These are phyloP conservation scores for Heteropelma amictum DNA, from an alignment of 2,888 invertebrate species.

Conservation along the genomic window DNA sequence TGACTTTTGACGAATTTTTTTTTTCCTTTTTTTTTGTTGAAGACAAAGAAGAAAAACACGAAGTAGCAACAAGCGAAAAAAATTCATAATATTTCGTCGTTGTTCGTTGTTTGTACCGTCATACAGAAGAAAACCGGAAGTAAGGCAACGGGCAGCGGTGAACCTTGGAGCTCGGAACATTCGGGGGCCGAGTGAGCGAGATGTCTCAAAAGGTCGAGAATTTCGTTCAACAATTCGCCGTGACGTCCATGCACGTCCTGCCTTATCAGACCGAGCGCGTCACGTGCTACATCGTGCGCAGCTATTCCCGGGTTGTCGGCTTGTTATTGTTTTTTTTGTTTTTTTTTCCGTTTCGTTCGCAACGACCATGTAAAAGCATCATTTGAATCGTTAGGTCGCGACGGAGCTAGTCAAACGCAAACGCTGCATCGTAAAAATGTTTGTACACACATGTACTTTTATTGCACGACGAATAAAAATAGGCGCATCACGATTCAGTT, in stretches of 20 bases:
- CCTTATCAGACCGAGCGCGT: constrained; percentile 78
- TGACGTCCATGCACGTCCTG: constrained; percentile 78
- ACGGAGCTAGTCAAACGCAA: no score
- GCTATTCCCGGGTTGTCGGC: constrained; percentile 77
- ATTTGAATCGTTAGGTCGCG: neutral
- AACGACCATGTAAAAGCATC: neutral
- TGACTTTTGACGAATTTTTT: no score
- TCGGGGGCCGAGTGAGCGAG: constrained; percentile 78
- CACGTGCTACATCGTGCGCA: constrained; percentile 78
- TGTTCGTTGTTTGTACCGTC: constrained; percentile 70
- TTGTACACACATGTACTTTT: no score
- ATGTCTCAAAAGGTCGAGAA: constrained; percentile 77
- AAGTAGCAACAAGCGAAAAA: neutral
- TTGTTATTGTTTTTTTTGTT: constrained; percentile 44
- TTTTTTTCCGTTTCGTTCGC: neutral
- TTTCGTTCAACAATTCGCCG: constrained; percentile 72
- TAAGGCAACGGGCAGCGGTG: constrained; percentile 77
- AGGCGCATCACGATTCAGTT: no score
- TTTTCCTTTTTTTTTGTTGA: no score
- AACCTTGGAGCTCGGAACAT: constrained; percentile 78
- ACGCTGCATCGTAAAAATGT: no score
- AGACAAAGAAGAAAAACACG: neutral
- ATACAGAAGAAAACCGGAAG: constrained; percentile 79
- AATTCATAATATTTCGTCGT: neutral
- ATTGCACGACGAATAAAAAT: no score